phyloP scores from a whole-genome alignment of 1,140 invertebrate species.

The Eriocheir sinensis region DNA sequence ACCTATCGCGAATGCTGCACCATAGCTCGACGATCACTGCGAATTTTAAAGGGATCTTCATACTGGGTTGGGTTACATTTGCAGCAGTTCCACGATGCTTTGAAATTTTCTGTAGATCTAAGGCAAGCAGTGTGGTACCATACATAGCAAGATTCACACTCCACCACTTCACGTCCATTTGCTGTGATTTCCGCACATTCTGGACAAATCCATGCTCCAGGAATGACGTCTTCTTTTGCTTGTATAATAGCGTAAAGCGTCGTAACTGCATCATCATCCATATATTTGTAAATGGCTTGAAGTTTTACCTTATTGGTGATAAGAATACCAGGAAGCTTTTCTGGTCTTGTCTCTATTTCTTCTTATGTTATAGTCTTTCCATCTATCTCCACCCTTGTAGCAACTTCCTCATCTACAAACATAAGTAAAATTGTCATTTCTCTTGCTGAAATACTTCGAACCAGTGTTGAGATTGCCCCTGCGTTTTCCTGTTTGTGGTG shows the following conservation, averaged over 20 bases:
- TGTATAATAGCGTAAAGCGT: conserved; percentile 44
- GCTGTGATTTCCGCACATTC: background rate
- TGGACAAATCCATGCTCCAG: conserved; percentile 18
- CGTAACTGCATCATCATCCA: conserved; percentile 47
- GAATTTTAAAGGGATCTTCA: background rate
- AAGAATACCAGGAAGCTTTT: conserved; percentile 60
- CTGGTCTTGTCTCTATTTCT: conserved; percentile 54
- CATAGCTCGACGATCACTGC: no score
- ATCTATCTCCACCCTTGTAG: conserved; percentile 49
- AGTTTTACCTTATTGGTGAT: conserved; percentile 46
- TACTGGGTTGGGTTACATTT: conserved; percentile 47
- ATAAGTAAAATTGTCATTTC: conserved; percentile 58
- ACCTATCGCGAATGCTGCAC: no score
- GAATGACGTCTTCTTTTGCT: conserved; percentile 41
- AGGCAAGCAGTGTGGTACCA: conserved; percentile 59
- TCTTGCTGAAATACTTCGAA: conserved; percentile 23
- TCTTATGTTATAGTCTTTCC: conserved; percentile 52
- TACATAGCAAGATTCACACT: conserved; percentile 54
- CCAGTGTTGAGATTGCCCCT: no score
- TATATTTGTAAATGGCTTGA: conserved; percentile 46
- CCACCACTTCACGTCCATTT: conserved; percentile 57
- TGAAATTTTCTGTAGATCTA: conserved; percentile 42
- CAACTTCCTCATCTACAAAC: conserved; percentile 57
- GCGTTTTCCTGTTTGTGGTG: no score
- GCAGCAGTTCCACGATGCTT: conserved; percentile 52